Base-by-base conservation (phyloP, 2,888 invertebrate genomes). In the Chromoteleia sp. region DNA sequence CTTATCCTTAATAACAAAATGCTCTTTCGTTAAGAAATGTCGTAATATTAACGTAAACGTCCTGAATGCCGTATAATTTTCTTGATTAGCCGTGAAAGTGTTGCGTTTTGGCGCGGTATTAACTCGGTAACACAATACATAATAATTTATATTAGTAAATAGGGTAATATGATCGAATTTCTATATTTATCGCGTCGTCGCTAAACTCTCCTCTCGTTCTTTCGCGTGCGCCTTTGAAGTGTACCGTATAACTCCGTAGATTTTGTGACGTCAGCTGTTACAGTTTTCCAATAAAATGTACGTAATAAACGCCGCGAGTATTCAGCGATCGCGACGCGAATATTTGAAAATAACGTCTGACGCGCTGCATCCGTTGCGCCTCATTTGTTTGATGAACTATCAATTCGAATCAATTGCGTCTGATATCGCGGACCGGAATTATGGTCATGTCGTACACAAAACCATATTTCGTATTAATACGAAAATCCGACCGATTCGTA, bases 261-360 rank as follows among this genome's bases (percentile, higher is more conserved):
- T 58, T 65, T 65, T 56, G 58, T 75, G 74, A 75, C 74, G 74
- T 75, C 63, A 75, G 36, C 39, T 63, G 65, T 29, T 65, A 50
- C 65, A 75, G 56, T 48, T 75, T 75, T 65, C 74, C 74, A 58
- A 54, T 75, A 65, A 74, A 65, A 29, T 58, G 17, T 48, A 48
- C 54, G 45, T 30, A 48, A 58, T 30, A 50, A 25, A 48, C 36
- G 41, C 36, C 45, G 15, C 19, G 12, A 25, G 33, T 54, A n/a
- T 29, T 39, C 33, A 19, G 39, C 71, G 43, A 45, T 43, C 30
- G 19, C 43, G 6, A 21, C 14, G 45, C 21, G 25, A 29, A 58
- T 17, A 59, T 59, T 61, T 15, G 43, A 73, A 52, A 73, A 73
- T 61, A 73, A 61, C 61, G 29, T 43, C 50, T 43, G 43, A 41